Evolutionary conservation across 2,113 vertebrate species (phyloP), one percentile per base, ranked within the genome.

Genomic region (Rutilus rutilus): DNA sequence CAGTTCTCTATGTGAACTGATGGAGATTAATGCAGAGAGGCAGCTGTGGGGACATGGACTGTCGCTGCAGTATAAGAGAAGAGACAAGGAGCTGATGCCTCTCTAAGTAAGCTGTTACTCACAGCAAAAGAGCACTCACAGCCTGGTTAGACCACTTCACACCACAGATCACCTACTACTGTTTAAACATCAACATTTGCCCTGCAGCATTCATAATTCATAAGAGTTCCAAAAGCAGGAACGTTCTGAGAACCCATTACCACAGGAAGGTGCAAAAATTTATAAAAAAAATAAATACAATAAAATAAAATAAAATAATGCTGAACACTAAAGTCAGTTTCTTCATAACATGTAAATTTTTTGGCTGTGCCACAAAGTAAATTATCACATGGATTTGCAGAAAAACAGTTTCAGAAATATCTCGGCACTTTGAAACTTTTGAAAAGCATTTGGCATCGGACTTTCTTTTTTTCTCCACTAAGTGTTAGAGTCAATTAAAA

Each of bases 21-120:
- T 91, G 86, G 91, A 93, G 90, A 93, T 94, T 89, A 94, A 92
- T 92, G 89, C 89, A 85, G 88, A 89, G 87, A 87, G 90, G 90
- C 93, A 92, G 89, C 89, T 88, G 36, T 3, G 89, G 87, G 90
- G 90, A 85, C 87, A 88, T 89, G 82, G 89, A 85, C 85, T 86
- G 86, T 90, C 89, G 86, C 86, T 88, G 84, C 89, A 87, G 23
- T 73, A 79, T 69, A 91, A 88, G 79, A 79, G 85, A 91, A 90
- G 87, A 91, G 93, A 92, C 92, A 91, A 88, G 77, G 84, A 88
- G 87, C 89, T 86, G 81, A 92, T 91, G 90, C 82, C 91, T 82
- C 84, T 88, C 86, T 79, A 86, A 92, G 83, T 83, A 90, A 94
- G 90, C 87, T 89, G 89, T 92, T 84, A 75, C 91, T 91, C 89